Conservation (phyloP, 2,797 vertebrate genomes). For the Crenichthys baileyi region DNA sequence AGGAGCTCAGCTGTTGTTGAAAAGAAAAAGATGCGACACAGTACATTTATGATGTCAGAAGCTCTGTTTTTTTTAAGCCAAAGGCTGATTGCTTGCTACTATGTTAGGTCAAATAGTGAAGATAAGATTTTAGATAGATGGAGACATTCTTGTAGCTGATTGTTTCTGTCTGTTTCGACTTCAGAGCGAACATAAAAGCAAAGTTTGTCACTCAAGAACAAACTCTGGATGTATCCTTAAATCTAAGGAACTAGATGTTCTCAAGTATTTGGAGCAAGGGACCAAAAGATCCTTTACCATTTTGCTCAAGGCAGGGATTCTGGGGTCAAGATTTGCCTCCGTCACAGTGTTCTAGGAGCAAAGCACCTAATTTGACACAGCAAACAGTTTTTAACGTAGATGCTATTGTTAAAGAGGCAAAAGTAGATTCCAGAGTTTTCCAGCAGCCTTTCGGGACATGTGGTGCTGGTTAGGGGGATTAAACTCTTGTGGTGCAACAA, state of each 20-base stretch:
- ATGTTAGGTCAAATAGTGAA: not conserved
- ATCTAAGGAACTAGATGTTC: constrained; percentile 6
- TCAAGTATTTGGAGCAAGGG: constrained; percentile 24
- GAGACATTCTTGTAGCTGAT: constrained; percentile 19
- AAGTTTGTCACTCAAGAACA: constrained; percentile 24
- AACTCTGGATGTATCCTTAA: constrained; percentile 19
- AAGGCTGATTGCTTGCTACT: constrained; percentile 14
- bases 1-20: constrained; percentile 33
- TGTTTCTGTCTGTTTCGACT: constrained; percentile 23
- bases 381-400: constrained; percentile 62
- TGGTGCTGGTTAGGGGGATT: constrained; percentile 81
- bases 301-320: constrained; percentile 21
- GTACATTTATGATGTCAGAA: constrained; percentile 14
- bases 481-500: constrained; percentile 68
- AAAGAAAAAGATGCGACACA: constrained; percentile 36
- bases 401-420: constrained; percentile 77
- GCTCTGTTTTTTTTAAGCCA: constrained; percentile 26
- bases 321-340: constrained; percentile 27
- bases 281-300: constrained; percentile 28
- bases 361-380: constrained; percentile 65
- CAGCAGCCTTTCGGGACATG: constrained; percentile 77
- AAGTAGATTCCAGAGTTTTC: constrained; percentile 77
- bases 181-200: constrained; percentile 37
- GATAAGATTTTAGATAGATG: constrained; percentile 29
- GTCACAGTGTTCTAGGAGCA: constrained; percentile 27